Conservation (phyloP, 2,797 vertebrate species). For the Artibeus lituratus region DNA sequence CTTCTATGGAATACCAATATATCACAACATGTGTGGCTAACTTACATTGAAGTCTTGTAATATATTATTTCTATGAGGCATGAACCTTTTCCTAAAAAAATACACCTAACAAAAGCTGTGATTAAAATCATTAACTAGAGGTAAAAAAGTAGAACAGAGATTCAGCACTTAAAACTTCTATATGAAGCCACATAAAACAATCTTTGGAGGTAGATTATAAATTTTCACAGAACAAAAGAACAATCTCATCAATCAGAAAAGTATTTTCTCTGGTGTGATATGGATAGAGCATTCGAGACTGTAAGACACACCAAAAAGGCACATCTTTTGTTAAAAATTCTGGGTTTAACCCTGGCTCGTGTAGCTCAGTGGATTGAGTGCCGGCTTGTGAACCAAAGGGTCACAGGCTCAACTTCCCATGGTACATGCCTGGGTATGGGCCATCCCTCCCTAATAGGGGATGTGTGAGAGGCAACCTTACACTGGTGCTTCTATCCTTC, state of each 20-base stretch:
- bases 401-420: no score
- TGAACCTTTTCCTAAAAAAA: not conserved
- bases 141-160: not conserved
- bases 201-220: not conserved
- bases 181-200: not conserved
- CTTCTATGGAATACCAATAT: not conserved
- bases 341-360: not conserved
- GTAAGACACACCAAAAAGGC: not conserved
- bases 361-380: no score
- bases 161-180: conserved; percentile 23
- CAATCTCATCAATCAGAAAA: not conserved
- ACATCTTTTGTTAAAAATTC: not conserved
- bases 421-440: no score
- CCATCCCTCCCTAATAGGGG: no score
- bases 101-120: not conserved
- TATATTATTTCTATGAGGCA: not conserved
- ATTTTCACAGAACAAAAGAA: not conserved
- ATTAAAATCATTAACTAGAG: not conserved
- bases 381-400: no score
- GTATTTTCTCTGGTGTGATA: not conserved
- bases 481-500: no score
- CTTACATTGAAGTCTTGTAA: not conserved
- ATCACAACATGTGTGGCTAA: not conserved
- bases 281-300: not conserved
- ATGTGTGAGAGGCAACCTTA: no score